These are phyloP conservation scores for Sturnira hondurensis DNA, from an alignment of 2,113 vertebrate species.

Conservation along the genomic window DNA sequence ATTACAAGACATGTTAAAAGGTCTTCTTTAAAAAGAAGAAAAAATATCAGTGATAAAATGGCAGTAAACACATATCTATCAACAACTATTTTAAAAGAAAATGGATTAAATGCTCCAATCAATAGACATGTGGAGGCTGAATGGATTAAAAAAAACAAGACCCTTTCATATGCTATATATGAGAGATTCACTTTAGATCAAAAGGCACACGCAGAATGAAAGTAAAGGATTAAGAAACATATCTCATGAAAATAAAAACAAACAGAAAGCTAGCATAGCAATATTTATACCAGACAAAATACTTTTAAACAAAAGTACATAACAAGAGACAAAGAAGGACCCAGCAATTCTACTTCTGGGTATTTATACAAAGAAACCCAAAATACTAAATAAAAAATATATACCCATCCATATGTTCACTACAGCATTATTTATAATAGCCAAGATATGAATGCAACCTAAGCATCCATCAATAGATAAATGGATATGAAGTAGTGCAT, in stretches of 20 bases:
- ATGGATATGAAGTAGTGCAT: background rate
- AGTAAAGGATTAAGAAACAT: background rate
- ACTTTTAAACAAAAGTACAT: background rate
- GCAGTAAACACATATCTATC: background rate
- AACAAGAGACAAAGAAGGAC: background rate
- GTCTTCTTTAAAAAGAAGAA: background rate
- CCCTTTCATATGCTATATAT: background rate
- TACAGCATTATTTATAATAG: background rate
- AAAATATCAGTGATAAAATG: background rate
- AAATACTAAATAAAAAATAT: background rate
- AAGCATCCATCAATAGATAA: background rate
- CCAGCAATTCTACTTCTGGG: background rate
- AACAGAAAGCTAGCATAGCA: background rate
- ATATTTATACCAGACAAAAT: background rate
- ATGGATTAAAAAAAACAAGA: background rate
- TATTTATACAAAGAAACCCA: background rate
- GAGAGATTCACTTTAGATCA: background rate
- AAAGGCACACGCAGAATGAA: background rate
- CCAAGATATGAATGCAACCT: background rate
- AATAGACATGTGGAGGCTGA: background rate
- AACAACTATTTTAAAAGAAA: background rate
- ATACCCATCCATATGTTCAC: background rate
- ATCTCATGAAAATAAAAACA: background rate
- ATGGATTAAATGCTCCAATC: background rate
- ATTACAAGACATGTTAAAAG: background rate